Conservation (phyloP, 2,888 invertebrate species). For the Diaperis boleti region DNA sequence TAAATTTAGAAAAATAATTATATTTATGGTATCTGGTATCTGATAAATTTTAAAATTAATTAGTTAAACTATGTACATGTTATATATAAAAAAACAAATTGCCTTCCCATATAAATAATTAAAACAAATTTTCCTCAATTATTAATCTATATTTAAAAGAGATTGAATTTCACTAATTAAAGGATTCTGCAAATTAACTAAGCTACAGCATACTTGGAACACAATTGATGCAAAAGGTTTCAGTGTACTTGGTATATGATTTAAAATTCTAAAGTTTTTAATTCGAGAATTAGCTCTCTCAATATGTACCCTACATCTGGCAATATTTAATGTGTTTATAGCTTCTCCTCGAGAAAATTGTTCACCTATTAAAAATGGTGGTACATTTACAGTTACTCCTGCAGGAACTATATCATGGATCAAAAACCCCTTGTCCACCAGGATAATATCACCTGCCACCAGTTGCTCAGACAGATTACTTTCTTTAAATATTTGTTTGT, state of each 20-base stretch:
- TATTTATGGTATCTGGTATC: no score
- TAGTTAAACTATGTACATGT: no score
- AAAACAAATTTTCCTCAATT: no score
- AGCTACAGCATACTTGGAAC: background rate
- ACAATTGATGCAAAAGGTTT: background rate
- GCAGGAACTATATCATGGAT: slow-evolving; percentile 48
- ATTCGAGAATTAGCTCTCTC: slow-evolving; percentile 50
- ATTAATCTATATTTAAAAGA: no score
- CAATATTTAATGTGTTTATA: slow-evolving; percentile 46
- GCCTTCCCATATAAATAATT: no score
- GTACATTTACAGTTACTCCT: slow-evolving; percentile 52
- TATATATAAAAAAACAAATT: no score
- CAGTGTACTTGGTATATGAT: background rate
- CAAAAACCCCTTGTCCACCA: no score
- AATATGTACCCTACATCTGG: slow-evolving; percentile 50
- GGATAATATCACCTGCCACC: slow-evolving; percentile 48
- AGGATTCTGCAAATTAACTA: background rate
- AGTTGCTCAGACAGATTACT: slow-evolving; percentile 47
- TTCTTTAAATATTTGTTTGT: slow-evolving; percentile 48
- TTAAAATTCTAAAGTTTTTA: slow-evolving; percentile 44
- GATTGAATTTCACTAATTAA: background rate
- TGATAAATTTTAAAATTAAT: no score
- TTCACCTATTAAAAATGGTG: slow-evolving; percentile 47
- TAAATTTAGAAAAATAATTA: no score
- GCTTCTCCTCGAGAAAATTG: slow-evolving; percentile 48